These are phyloP conservation scores for Turritopsis rubra DNA, from an alignment of 30 jellyfish, hydroid and myxozoan genomes.

Conservation along the genomic window DNA sequence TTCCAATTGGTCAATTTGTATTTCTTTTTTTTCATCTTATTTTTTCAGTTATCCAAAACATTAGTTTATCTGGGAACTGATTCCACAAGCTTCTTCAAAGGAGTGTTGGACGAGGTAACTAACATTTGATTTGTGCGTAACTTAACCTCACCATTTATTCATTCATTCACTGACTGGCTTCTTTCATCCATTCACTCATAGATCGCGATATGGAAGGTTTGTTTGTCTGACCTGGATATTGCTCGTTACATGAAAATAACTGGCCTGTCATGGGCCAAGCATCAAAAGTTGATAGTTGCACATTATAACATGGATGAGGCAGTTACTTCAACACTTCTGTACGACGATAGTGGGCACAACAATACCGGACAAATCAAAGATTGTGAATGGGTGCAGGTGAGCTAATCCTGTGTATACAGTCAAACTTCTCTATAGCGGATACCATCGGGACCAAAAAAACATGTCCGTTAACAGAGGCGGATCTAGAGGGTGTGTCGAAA, in stretches of 20 bases:
- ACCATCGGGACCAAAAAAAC: not conserved
- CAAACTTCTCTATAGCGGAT: too few relatives aligned
- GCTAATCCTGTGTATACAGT: not conserved
- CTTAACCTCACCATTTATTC: too few relatives aligned
- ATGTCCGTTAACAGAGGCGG: too few relatives aligned
- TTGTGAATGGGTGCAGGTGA: slow-evolving; percentile 63
- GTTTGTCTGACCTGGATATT: slow-evolving; percentile 45
- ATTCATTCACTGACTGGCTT: too few relatives aligned
- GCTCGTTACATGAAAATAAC: slow-evolving; percentile 57
- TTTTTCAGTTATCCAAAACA: slow-evolving; percentile 33
- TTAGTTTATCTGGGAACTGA: slow-evolving; percentile 46
- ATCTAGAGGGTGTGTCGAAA: too few relatives aligned
- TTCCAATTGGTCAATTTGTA: too few relatives aligned
- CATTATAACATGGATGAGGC: slow-evolving; percentile 65
- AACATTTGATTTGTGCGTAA: too few relatives aligned
- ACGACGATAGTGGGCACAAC: slow-evolving; percentile 54
- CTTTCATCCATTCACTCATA: not conserved
- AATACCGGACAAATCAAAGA: slow-evolving; percentile 36
- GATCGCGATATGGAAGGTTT: slow-evolving; percentile 69
- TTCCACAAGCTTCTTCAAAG: slow-evolving; percentile 41
- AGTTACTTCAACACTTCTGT: slow-evolving; percentile 21
- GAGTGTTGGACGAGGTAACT: slow-evolving; percentile 64
- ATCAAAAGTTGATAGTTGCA: slow-evolving; percentile 58
- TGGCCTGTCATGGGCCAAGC: slow-evolving; percentile 86
- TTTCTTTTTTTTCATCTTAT: not conserved